Percentiles rank a stretch among this genome's conserved stretches.
Evolutionary conservation across 2,888 invertebrate genomes (phyloP).

Genomic region (Protonemura montana): DNA sequence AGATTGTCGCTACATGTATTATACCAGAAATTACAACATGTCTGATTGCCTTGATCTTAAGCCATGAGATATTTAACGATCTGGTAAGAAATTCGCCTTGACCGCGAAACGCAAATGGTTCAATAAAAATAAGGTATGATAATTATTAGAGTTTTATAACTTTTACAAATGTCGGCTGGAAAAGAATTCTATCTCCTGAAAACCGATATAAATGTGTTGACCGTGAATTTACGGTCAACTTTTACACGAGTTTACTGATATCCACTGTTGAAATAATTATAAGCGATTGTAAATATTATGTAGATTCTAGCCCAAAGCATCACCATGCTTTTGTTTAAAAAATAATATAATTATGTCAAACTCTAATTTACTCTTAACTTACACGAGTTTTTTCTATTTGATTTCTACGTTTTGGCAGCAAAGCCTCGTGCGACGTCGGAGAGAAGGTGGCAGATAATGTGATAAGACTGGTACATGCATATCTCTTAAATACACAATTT

Average conservation of each 20-base stretch:
- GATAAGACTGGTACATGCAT: too few species aligned
- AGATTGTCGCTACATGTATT: neutral
- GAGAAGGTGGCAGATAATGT: too few species aligned
- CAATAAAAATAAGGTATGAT: neutral
- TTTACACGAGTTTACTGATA: neutral
- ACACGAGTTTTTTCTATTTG: neutral
- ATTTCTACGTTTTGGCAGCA: neutral
- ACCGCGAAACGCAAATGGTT: neutral
- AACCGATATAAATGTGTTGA: neutral
- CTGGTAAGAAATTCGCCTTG: neutral
- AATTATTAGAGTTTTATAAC: neutral
- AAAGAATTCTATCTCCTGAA: neutral
- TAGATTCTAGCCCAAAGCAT: neutral
- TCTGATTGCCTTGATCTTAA: slow-evolving; percentile 4
- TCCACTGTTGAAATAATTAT: neutral
- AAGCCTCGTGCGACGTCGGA: too few species aligned
- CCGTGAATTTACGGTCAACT: neutral
- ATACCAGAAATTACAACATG: neutral
- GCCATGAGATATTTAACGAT: neutral
- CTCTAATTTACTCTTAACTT: neutral
- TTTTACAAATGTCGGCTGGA: neutral
- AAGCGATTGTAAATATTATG: neutral
- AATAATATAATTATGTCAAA: neutral
- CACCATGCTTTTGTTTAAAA: neutral
- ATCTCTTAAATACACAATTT: too few species aligned